Evolutionary conservation across 2,888 invertebrate species (phyloP), one percentile per base, ranked within the genome.

Genomic region (Plebejus argus): DNA sequence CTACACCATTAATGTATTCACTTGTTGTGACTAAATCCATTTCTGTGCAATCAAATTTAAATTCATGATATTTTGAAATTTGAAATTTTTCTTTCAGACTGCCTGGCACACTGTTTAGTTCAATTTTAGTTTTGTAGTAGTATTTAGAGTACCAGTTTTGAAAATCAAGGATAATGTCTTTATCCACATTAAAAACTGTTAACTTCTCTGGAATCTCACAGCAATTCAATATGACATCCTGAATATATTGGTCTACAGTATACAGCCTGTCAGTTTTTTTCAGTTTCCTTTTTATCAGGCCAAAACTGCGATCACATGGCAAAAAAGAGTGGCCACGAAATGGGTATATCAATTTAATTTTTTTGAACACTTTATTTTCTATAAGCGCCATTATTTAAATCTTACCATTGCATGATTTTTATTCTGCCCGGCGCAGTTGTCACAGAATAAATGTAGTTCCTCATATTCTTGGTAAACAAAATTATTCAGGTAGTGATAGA

Each of bases 311-410:
- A 77, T 79, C 79, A 78, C 79, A 79, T 23, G 78, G 79, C 76
- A 79, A 77, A 28, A 79, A 79, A 23, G 79, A 79, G 76, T 79
- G 78, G 18, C 78, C 79, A 71, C 79, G 77, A 33, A 79, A 77
- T 49, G 78, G 79, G 76, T 77, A 79, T 23, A 76, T 76, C 78
- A 78, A 76, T 70, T 79, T 66, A 49, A 78, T 79, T 78, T 79
- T 79, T 58, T 78, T 79, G 70, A 79, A 78, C 66, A 77, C n/a
- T 56, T 56, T 76, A 53, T 77, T 78, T 58, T 78, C 78, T 74
- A 78, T 78, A 70, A 79, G 78, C 33, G 76, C 77, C 78, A 78
- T 79, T 28, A 77, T n/a, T n/a, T 53, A 72, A 77, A 78, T 28
- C 79, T 76, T 15, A 80, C 76, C 72, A n/a, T n/a, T n/a, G n/a